A percentile compares a stretch with the other conserved stretches of the same genome.
phyloP scores from a whole-genome alignment of 2,888 invertebrate genomes.

The Rhodophaea formosa region DNA sequence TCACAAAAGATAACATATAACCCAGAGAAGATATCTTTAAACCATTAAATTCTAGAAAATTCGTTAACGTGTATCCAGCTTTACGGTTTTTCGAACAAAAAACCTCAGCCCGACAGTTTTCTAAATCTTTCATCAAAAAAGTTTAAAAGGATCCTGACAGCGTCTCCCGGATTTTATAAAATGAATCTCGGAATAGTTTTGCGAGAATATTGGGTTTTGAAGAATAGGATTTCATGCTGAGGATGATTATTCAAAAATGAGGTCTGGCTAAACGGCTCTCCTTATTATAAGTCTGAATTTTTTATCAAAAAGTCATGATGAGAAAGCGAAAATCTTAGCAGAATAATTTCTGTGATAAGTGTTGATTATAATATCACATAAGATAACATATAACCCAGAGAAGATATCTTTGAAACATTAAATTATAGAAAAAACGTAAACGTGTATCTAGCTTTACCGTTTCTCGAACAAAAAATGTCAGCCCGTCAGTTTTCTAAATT shows the following conservation, averaged over 20 bases:
- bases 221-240: not conserved
- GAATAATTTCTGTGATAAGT: no score
- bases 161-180: not conserved
- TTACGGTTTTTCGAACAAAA: not conserved
- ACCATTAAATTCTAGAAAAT: not conserved
- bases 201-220: not conserved
- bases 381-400: not conserved
- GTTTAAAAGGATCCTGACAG: slow-evolving; percentile 8
- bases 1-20: not conserved
- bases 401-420: no score
- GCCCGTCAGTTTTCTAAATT: slow-evolving; percentile 7
- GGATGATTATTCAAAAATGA: slow-evolving; percentile 3
- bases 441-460: not conserved
- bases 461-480: not conserved
- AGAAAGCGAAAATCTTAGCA: not conserved
- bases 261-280: not conserved
- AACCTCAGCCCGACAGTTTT: slow-evolving; percentile 1
- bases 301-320: not conserved
- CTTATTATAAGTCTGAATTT: not conserved
- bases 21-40: no score
- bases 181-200: slow-evolving; percentile 7
- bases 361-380: no score
- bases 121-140: slow-evolving; percentile 16
- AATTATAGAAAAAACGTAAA: not conserved
- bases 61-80: not conserved